phyloP scores from a whole-genome alignment of 64 coral and sea anemone genomes.

The Actinia tenebrosa region DNA sequence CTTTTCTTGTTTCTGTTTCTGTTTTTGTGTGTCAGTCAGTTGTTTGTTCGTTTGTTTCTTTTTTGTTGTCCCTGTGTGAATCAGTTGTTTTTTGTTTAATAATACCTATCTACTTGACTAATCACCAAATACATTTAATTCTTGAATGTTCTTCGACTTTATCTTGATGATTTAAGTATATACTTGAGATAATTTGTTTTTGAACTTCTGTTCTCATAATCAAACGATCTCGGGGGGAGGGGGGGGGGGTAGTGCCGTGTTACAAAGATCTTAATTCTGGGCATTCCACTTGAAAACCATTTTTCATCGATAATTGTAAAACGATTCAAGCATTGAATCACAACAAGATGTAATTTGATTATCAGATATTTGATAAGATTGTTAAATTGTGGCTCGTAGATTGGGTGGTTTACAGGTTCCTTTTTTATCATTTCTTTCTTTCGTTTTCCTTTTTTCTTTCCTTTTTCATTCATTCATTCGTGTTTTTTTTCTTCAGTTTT shows the following conservation, averaged over 20 bases:
- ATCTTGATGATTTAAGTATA: neutral
- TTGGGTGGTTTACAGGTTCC: too few species aligned
- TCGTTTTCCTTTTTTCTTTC: too few species aligned
- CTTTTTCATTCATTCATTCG: too few species aligned
- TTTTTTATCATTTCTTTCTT: too few species aligned
- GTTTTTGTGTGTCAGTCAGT: neutral
- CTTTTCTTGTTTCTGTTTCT: neutral
- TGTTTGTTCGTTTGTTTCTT: neutral
- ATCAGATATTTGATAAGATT: neutral
- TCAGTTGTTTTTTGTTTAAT: neutral
- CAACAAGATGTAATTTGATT: neutral
- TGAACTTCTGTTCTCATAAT: neutral
- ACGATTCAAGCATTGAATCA: neutral
- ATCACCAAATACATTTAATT: too few species aligned
- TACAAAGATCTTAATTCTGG: neutral
- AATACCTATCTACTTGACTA: too few species aligned
- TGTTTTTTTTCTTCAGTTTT: too few species aligned
- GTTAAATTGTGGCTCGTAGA: neutral
- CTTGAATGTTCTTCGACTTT: too few species aligned
- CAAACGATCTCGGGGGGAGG: neutral
- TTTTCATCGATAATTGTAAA: neutral
- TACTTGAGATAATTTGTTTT: neutral
- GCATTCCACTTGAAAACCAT: neutral
- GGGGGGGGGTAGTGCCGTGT: neutral
- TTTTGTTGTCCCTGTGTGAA: neutral